Evolutionary conservation across 2,888 invertebrate species (phyloP).

Genomic region (Cartodere bifasciata): DNA sequence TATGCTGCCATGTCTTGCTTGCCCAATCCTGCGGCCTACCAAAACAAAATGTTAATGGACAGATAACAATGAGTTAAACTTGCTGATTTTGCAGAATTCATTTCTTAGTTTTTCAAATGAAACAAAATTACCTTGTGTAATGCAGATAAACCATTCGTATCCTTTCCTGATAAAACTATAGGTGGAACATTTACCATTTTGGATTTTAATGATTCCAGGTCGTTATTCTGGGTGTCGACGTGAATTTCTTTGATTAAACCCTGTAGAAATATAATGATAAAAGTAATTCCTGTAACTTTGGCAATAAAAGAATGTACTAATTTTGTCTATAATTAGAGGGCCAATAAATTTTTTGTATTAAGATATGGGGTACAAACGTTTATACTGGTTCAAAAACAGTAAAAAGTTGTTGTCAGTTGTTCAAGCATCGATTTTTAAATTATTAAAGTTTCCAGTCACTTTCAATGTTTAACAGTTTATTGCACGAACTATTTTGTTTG

Average conservation of each 20-base stretch:
- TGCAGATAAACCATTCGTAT: conserved; percentile 45
- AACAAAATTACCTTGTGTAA: conserved; percentile 58
- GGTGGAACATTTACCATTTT: conserved; percentile 49
- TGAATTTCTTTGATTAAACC: conserved; percentile 74
- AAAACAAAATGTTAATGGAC: conserved; percentile 11
- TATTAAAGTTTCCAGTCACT: too few relatives aligned
- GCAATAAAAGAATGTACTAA: too few relatives aligned
- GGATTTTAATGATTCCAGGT: conserved; percentile 55
- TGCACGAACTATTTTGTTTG: too few relatives aligned
- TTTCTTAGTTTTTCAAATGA: not conserved
- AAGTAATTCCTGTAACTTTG: too few relatives aligned
- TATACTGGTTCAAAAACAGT: too few relatives aligned
- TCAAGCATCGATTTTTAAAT: too few relatives aligned
- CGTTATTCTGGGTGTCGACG: conserved; percentile 61
- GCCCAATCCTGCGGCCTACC: conserved; percentile 70
- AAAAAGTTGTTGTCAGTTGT: too few relatives aligned
- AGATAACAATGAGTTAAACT: conserved; percentile 4
- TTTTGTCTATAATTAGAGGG: too few relatives aligned
- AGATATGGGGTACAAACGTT: too few relatives aligned
- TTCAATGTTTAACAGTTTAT: too few relatives aligned
- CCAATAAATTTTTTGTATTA: too few relatives aligned
- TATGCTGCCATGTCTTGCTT: conserved; percentile 62
- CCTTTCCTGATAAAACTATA: conserved; percentile 53
- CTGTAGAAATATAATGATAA: too few relatives aligned
- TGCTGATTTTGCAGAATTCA: not conserved